These are phyloP conservation scores for Nylanderia fulva DNA, from an alignment of 1,140 invertebrate genomes.

Conservation along the genomic window DNA sequence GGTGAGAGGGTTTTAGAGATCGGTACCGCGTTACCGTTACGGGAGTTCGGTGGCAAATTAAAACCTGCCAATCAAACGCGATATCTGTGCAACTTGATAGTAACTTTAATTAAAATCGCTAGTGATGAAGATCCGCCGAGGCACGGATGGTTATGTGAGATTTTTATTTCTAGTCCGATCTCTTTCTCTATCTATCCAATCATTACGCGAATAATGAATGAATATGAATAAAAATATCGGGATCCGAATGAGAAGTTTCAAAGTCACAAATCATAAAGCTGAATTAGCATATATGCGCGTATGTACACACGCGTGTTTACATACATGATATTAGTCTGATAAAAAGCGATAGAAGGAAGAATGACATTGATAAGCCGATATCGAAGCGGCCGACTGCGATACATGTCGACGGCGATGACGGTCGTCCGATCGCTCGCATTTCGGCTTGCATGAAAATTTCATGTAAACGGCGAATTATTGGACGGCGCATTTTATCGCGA, in stretches of 20 bases:
- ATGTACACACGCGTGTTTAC: not conserved
- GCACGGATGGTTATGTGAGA: constrained; percentile 23
- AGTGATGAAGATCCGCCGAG: constrained; percentile 70
- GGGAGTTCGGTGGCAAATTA: constrained; percentile 71
- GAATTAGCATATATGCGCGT: not conserved
- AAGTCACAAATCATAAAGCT: not conserved
- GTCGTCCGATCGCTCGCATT: constrained; percentile 42
- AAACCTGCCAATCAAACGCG: constrained; percentile 78
- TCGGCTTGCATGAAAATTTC: constrained; percentile 71
- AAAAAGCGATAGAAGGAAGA: not conserved
- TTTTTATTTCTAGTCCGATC: constrained; percentile 13
- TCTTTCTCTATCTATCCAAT: too few species aligned
- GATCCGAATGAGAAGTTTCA: not conserved
- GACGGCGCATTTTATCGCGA: constrained; percentile 77
- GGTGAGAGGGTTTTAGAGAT: constrained; percentile 64
- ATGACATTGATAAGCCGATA: constrained; percentile 11
- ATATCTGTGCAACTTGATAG: constrained; percentile 73
- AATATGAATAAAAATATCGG: constrained; percentile 8
- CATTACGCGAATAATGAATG: not conserved
- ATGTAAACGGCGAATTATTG: constrained; percentile 70
- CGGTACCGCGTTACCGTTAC: constrained; percentile 55
- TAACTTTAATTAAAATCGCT: constrained; percentile 77
- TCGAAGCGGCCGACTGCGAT: constrained; percentile 26
- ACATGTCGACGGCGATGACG: constrained; percentile 45
- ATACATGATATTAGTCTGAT: constrained; percentile 6